Evolutionary conservation across 2,888 invertebrate species (phyloP), one percentile per base, ranked within the genome.

Genomic region (Limnephilus lunatus): DNA sequence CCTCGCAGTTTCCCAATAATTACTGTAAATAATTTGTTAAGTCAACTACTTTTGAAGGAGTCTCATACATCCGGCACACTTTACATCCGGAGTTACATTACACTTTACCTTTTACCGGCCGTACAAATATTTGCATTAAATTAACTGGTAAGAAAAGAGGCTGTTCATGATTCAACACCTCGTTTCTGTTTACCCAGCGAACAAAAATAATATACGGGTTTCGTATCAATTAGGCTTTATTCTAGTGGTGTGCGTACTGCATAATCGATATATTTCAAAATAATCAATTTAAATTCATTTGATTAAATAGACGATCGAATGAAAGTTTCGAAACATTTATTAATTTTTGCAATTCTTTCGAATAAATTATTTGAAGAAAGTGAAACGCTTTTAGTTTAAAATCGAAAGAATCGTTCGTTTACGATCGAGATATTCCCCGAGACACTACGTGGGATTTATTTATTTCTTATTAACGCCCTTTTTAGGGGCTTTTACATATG

Each of bases 21-120:
- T 68, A 68, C 68, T 68, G 68, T 68, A 68, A 19, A 68, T 68
- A 68, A 68, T 68, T 68, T n/a, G 68, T 85, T n/a, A 15, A 85
- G 85, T n/a, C 85, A 15, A 85, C 85, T 19, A 53, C 25, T 53
- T 48, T 44, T 48, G 53, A 44, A 86, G 44, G 86, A 53, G 86
- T 53, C 86, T 86, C 86, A 30, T 2, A 86, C 53, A 88, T 88
- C 88, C 88, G 88, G 88, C 88, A 88, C 68, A 68, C 88, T 88
- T 88, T 25, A 32, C 31, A 88, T 68, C 80, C 88, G 88, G 88
- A 80, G 87, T 31, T 80, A 35, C 88, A 68, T 68, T 85, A 35
- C 35, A 85, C 80, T 88, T 30, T 88, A n/a, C 88, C 80, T 68
- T 44, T 85, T 85, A 85, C 88, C 68, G 88, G 88, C 32, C 88